Percentiles rank a stretch among this genome's conserved stretches.
Evolutionary conservation across 2,113 vertebrate genomes (phyloP).

Genomic region (Zeus faber): DNA sequence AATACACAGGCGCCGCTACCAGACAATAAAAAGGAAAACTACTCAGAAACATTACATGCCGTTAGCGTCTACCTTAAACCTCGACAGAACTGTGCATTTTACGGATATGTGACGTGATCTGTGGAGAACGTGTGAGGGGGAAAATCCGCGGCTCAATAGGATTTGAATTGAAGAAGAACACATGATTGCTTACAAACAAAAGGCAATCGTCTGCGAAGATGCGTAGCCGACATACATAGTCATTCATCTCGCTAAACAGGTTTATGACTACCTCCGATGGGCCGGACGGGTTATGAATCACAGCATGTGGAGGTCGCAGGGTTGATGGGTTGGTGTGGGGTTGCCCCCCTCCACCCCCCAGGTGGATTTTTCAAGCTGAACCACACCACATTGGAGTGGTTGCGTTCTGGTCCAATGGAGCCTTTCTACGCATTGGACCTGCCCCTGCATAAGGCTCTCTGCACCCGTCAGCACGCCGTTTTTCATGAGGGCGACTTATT

Average conservation of each 20-base stretch:
- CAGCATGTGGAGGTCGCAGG: slow-evolving; percentile 39
- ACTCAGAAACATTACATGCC: slow-evolving; percentile 20
- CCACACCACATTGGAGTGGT: slow-evolving; percentile 45
- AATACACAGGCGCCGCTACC: slow-evolving; percentile 25
- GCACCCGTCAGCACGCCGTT: slow-evolving; percentile 16
- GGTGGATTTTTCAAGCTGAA: slow-evolving; percentile 52
- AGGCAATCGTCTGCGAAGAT: no score
- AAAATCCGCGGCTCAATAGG: no score
- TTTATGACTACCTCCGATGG: slow-evolving; percentile 67
- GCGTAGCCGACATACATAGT: no score
- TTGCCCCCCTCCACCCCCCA: slow-evolving; percentile 25
- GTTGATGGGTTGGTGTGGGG: not conserved
- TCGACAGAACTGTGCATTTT: no score
- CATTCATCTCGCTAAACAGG: slow-evolving; percentile 65
- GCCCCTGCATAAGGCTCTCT: not conserved
- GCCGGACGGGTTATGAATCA: slow-evolving; percentile 64
- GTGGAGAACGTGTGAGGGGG: no score
- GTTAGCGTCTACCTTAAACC: slow-evolving; percentile 13
- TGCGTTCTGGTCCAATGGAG: slow-evolving; percentile 62
- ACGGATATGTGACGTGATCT: no score
- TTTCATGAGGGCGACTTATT: slow-evolving; percentile 45
- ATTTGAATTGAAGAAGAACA: no score
- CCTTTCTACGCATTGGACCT: slow-evolving; percentile 23
- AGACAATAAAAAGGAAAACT: slow-evolving; percentile 28
- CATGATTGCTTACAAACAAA: no score